Evolutionary conservation across 2,113 vertebrate genomes (phyloP).

Genomic region (Petrocephalus zakoni): DNA sequence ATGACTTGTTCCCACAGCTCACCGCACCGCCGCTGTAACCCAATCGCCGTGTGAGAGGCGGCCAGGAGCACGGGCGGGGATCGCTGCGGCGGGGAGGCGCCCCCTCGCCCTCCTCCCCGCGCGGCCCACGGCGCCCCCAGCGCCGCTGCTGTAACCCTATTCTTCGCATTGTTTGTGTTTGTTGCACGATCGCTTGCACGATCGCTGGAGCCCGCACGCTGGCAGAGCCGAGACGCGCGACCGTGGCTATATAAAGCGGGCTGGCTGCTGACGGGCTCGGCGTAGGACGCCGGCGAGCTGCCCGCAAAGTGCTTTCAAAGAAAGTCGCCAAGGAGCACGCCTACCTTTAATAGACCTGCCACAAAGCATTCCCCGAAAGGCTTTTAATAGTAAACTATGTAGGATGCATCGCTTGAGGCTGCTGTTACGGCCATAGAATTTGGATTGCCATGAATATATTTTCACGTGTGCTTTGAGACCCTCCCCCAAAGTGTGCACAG

Average conservation of each 20-base stretch:
- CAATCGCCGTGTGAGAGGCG: constrained; percentile 59
- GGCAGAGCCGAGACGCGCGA: constrained; percentile 36
- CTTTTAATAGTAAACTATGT: neutral
- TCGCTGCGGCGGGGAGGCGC: constrained; percentile 31
- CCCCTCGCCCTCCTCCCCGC: neutral
- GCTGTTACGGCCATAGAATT: neutral
- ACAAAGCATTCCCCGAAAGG: neutral
- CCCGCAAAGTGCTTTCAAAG: neutral
- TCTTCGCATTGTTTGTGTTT: constrained; percentile 40
- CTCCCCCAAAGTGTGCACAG: neutral
- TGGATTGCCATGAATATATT: neutral
- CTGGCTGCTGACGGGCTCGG: constrained; percentile 10
- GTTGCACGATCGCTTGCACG: constrained; percentile 33
- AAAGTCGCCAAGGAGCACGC: neutral
- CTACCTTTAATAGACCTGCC: neutral
- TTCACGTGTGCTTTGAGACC: neutral
- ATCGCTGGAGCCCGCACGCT: constrained; percentile 37
- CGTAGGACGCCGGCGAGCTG: neutral
- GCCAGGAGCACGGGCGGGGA: constrained; percentile 43
- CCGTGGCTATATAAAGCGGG: constrained; percentile 12
- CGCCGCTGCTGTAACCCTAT: constrained; percentile 26
- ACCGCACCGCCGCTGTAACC: constrained; percentile 53
- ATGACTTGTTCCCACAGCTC: constrained; percentile 57
- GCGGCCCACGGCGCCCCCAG: neutral
- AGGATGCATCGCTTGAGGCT: neutral